Percentiles rank a stretch among this genome's conserved stretches.
phyloP scores from a whole-genome alignment of 1,140 invertebrate species.

The Bombyx mori region ASM3026992v2 NC_085114.1:2962501-2963000 shows the following conservation, averaged over 20 bases:
- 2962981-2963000: too few relatives aligned
- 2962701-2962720: conserved; percentile 74
- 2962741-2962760: conserved; percentile 83
- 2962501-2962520: too few relatives aligned
- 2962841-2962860: too few relatives aligned
- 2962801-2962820: too few relatives aligned
- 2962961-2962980: too few relatives aligned
- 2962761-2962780: conserved; percentile 77
- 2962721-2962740: conserved; percentile 80
- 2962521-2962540: too few relatives aligned
- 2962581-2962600: conserved; percentile 75
- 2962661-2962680: conserved; percentile 40
- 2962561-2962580: conserved; percentile 75
- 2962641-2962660: conserved; percentile 74
- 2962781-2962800: neutral
- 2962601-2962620: conserved; percentile 74
- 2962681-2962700: conserved; percentile 52
- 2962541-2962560: conserved; percentile 58
- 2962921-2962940: too few relatives aligned
- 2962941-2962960: too few relatives aligned
- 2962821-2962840: too few relatives aligned
- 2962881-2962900: too few relatives aligned
- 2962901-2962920: too few relatives aligned
- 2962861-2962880: too few relatives aligned
- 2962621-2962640: conserved; percentile 77